Percentiles rank a stretch among this genome's conserved stretches.
phyloP scores from a whole-genome alignment of 2,797 vertebrate genomes.

The Artibeus lituratus region DNA sequence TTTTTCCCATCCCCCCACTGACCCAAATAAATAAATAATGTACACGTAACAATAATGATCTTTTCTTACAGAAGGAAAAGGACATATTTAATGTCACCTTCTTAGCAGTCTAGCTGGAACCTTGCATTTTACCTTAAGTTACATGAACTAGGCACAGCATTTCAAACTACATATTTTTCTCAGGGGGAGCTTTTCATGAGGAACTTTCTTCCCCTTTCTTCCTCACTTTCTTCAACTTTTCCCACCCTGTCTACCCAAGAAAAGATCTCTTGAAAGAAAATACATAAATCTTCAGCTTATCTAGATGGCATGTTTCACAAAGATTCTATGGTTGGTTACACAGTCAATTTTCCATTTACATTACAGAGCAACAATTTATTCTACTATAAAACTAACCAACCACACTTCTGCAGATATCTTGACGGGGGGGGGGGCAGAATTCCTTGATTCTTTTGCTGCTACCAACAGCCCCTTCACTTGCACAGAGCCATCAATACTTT shows the following conservation, averaged over 20 bases:
- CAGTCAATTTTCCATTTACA: conserved; percentile 82
- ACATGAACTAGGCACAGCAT: conserved; percentile 56
- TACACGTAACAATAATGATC: background rate
- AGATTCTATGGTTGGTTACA: conserved; percentile 72
- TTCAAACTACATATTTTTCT: conserved; percentile 70
- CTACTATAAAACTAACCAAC: conserved; percentile 74
- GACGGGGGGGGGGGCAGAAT: conserved; percentile 68
- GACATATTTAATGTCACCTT: conserved; percentile 69
- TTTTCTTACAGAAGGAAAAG: conserved; percentile 60
- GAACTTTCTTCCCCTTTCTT: conserved; percentile 20
- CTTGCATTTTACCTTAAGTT: conserved; percentile 46
- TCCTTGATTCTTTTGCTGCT: conserved; percentile 57
- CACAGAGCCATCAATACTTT: background rate
- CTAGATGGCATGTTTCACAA: conserved; percentile 71
- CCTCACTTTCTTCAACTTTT: background rate
- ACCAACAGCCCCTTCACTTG: background rate
- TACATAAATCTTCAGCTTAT: conserved; percentile 77
- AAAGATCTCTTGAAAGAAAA: conserved; percentile 66
- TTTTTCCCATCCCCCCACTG: background rate
- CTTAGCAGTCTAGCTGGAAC: conserved; percentile 71
- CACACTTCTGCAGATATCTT: conserved; percentile 56
- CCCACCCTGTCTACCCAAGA: conserved; percentile 45
- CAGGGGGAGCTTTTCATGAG: conserved; percentile 48
- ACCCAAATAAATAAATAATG: conserved; percentile 52
- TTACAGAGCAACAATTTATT: conserved; percentile 70